Base-by-base conservation (phyloP, 1,140 invertebrate species). In the Harlomillsia oculata region DNA sequence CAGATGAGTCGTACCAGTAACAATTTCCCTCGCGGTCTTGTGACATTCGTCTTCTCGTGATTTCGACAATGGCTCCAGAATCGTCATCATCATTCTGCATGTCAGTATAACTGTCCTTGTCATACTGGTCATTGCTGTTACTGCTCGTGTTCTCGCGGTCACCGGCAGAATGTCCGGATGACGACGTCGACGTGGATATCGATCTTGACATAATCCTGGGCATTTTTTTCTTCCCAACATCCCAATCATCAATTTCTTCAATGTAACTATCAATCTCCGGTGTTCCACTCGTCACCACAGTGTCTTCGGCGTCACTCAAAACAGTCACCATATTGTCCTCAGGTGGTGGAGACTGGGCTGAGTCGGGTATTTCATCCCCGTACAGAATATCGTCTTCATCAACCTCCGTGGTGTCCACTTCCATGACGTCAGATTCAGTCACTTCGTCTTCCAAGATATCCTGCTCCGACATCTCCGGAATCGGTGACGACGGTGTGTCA, bases 1-100 rank as follows among this genome's bases (percentile, higher is more conserved):
- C 13, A 36, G n/a, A 30, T 29, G 14, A 26, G 26, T n/a, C 40
- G 44, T 64, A 68, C 67, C 67, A 69, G 46, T 69, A 69, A 51
- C 67, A 78, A 53, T 68, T 66, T 4, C 68, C 68, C 51, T 68
- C 67, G 39, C 65, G 55, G 29, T 68, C 66, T 32, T 63, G 53
- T 25, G 63, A 65, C 8, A 60, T 26, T 51, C 63, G 25, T 52
- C 63, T 40, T 26, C 56, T 49, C 18, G 65, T 59, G 16, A 66
- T 64, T 55, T 64, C 59, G 26, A 64, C 25, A 32, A 49, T 28
- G 18, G 46, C 13, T 36, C 55, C 60, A 13, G 48, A 40, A 34
- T 60, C 30, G 16, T 62, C 59, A 28, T 62, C 56, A 18, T 39
- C 52, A 28, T 32, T 55, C 44, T 55, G 44, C 25, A 54, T 54